phyloP scores from a whole-genome alignment of 2,113 vertebrate genomes.

The Regulus satrapa region DNA sequence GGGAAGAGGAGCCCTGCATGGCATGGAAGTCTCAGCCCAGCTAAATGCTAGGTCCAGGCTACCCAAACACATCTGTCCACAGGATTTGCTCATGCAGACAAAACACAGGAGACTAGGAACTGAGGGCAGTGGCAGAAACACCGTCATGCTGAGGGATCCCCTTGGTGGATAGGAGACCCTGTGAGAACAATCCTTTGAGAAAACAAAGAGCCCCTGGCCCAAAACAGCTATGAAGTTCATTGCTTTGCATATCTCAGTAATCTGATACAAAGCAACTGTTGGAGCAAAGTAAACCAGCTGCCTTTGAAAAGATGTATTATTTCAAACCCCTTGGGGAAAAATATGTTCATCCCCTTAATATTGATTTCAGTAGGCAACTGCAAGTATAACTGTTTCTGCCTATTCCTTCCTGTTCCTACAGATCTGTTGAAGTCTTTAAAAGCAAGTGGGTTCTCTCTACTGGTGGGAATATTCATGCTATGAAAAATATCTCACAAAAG shows the following conservation, averaged over 20 bases:
- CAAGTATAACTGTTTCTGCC: not conserved
- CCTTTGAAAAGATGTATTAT: not conserved
- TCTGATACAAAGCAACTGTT: not conserved
- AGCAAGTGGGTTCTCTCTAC: not conserved
- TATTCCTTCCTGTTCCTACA: not conserved
- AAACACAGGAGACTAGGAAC: not conserved
- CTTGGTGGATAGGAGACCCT: not conserved
- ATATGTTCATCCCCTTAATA: not conserved
- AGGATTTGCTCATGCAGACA: not conserved
- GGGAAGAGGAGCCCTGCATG: not conserved
- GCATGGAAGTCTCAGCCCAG: not conserved
- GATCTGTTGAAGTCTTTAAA: not conserved
- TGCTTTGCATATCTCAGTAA: not conserved
- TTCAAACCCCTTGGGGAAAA: not conserved
- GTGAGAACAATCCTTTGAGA: not conserved
- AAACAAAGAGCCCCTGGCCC: not conserved
- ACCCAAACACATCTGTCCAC: not conserved
- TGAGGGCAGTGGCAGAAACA: not conserved
- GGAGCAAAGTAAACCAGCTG: not conserved
- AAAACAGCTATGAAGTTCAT: not conserved
- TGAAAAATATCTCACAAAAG: not conserved
- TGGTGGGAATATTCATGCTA: not conserved
- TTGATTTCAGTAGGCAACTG: not conserved
- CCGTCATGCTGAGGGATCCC: rapidly evolving
- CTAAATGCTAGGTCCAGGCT: not conserved